Evolutionary conservation across 1,140 invertebrate species (phyloP), one percentile per base, ranked within the genome.

Genomic region (Wasmannia auropunctata): DNA sequence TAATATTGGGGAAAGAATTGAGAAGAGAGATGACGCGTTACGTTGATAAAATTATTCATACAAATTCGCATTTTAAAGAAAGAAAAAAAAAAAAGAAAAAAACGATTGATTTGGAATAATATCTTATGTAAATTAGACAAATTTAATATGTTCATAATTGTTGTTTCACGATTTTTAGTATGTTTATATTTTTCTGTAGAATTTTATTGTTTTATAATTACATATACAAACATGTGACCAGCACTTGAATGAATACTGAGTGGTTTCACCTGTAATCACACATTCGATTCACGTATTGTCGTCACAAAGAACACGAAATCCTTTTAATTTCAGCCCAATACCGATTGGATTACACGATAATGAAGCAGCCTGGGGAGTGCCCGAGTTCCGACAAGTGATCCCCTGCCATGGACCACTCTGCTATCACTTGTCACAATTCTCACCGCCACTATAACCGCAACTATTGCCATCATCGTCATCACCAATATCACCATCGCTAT

Each of bases 371-470:
- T 87, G 94, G 94, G 91, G 95, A 95, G 86, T 95, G 93, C 81
- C 92, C 93, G 88, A 95, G 91, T 93, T 93, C 93, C 86, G 95
- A 95, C 91, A 95, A 95, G 94, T 95, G 94, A 95, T 95, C 94
- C 92, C 92, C 93, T 94, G 93, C 93, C 91, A 93, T 79, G 92
- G 91, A 93, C 88, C 88, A 87, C 65, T 76, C 62, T 76, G 85
- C 79, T 58, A 79, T 75, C 75, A 58, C 67, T 46, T 46, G 80
- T 65, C 51, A 83, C 79, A 58, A 72, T 74, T 72, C 7, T 74
- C 83, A 72, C 75, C 77, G 89, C 85, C 86, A 87, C 65, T 88
- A 92, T 90, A 90, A 90, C 85, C 79, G 91, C 89, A 88, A 91
- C 87, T 91, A 89, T 86, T 92, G 87, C 91, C 90, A 91, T 88